Conservation (phyloP, 2,113 vertebrate genomes). For the Bettongia penicillata region DNA sequence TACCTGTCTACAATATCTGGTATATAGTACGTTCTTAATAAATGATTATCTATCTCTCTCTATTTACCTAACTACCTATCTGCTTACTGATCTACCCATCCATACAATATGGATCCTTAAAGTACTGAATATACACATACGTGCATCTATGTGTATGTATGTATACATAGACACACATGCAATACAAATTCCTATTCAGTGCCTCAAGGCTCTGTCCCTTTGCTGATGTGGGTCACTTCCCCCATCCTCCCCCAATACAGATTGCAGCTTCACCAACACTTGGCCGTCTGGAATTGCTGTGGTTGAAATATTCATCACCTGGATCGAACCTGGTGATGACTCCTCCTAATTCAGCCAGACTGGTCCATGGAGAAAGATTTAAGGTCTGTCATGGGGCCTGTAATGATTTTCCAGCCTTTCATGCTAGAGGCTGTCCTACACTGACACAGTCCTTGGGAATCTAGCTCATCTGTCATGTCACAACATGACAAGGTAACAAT, state of each 20-base stretch:
- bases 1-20: background rate
- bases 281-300: background rate
- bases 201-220: background rate
- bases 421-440: background rate
- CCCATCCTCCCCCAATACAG: background rate
- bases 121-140: background rate
- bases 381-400: background rate
- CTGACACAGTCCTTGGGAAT: background rate
- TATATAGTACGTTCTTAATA: background rate
- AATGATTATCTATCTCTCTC: too few species aligned
- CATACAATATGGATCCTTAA: background rate
- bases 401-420: background rate
- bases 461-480: background rate
- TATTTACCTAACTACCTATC: background rate
- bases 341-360: background rate
- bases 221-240: background rate
- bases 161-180: background rate
- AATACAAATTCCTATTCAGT: background rate
- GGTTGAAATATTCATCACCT: background rate
- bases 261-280: background rate
- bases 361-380: background rate
- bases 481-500: background rate
- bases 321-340: background rate
- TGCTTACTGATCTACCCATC: background rate
- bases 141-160: too few species aligned